Conservation (phyloP, 2,113 vertebrate genomes). For the Caretta caretta region DNA sequence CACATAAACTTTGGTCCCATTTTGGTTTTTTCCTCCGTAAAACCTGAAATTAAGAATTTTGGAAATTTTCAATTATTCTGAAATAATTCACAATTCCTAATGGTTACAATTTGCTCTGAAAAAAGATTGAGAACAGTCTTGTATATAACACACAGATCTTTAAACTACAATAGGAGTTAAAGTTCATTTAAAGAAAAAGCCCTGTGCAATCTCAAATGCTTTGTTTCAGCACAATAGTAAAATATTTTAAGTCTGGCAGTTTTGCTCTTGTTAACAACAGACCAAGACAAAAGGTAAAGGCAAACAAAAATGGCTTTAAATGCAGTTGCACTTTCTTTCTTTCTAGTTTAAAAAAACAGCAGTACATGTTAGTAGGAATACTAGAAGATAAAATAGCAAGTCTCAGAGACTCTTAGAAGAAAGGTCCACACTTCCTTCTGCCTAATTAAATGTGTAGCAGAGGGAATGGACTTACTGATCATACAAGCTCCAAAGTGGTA, state of each 20-base stretch:
- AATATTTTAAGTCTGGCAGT: slow-evolving; percentile 70
- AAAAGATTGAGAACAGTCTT: slow-evolving; percentile 62
- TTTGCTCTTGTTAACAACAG: slow-evolving; percentile 67
- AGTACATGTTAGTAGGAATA: slow-evolving; percentile 39
- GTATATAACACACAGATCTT: slow-evolving; percentile 49
- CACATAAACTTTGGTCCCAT: slow-evolving; percentile 90
- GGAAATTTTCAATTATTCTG: slow-evolving; percentile 43
- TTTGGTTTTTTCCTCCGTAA: slow-evolving; percentile 75
- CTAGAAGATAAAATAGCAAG: neutral
- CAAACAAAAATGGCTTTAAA: slow-evolving; percentile 56
- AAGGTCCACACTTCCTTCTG: neutral
- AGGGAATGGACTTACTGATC: neutral
- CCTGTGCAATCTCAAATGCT: slow-evolving; percentile 52
- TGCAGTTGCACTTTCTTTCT: slow-evolving; percentile 19
- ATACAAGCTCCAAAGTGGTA: neutral
- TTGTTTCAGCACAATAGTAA: slow-evolving; percentile 46
- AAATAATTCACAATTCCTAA: slow-evolving; percentile 55
- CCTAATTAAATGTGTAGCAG: neutral
- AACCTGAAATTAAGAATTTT: slow-evolving; percentile 63
- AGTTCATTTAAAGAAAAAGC: slow-evolving; percentile 57
- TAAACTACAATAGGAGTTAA: slow-evolving; percentile 48
- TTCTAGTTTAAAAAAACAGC: slow-evolving; percentile 65
- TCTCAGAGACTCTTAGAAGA: neutral
- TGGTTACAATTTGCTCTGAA: slow-evolving; percentile 68
- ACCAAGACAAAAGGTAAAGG: slow-evolving; percentile 68